phyloP scores from a whole-genome alignment of 1,140 invertebrate genomes.

The Aplysia californica region DNA sequence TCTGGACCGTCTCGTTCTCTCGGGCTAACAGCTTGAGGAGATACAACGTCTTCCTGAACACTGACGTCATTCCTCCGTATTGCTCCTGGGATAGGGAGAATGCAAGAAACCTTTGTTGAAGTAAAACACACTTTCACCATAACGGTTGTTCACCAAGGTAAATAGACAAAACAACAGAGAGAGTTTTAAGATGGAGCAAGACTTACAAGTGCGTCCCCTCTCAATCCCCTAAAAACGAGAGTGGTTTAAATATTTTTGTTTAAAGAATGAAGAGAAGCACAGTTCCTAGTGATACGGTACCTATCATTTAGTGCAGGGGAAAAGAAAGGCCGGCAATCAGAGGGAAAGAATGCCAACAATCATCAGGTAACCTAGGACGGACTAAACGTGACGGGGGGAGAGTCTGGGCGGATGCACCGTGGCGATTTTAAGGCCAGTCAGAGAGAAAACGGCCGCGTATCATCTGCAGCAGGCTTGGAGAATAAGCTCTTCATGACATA shows the following conservation, averaged over 20 bases:
- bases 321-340: no score
- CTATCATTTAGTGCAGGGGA: not conserved
- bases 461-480: no score
- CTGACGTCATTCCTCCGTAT: slow-evolving; percentile 62
- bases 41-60: slow-evolving; percentile 64
- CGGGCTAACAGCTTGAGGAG: slow-evolving; percentile 62
- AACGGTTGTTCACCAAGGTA: not conserved
- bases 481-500: no score
- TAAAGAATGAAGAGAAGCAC: not conserved
- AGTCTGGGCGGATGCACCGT: no score
- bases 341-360: no score
- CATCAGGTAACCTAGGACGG: no score
- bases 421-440: no score
- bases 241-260: not conserved
- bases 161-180: not conserved
- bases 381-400: no score
- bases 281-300: not conserved
- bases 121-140: not conserved
- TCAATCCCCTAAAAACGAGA: not conserved
- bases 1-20: slow-evolving; percentile 64
- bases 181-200: no score
- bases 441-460: no score
- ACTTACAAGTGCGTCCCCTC: no score
- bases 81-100: slow-evolving; percentile 44
- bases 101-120: not conserved